Evolutionary conservation across 2,113 vertebrate species (phyloP).

Genomic region (Rhynchomys soricoides): DNA sequence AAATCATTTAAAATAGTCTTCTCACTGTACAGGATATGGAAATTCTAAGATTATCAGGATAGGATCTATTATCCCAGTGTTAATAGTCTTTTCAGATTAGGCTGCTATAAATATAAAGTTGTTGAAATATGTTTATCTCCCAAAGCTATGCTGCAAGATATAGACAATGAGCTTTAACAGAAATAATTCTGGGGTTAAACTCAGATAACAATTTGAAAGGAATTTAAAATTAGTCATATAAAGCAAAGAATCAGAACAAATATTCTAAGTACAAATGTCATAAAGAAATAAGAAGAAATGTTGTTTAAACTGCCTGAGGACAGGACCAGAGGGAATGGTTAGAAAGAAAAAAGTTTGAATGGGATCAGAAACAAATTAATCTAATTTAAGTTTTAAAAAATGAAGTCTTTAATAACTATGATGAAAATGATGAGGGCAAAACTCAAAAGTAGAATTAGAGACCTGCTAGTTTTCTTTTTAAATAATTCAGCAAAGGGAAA

Average conservation of each 20-base stretch:
- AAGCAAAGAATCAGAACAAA: background rate
- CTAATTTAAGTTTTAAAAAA: background rate
- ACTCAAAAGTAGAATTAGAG: background rate
- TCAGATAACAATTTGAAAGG: background rate
- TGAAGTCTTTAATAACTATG: background rate
- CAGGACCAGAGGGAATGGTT: background rate
- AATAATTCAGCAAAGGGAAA: background rate
- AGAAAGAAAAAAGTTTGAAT: background rate
- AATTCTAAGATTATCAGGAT: background rate
- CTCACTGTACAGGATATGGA: background rate
- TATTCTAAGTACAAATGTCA: background rate
- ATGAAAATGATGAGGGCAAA: background rate
- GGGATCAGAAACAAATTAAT: background rate
- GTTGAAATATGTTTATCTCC: background rate
- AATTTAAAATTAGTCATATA: background rate
- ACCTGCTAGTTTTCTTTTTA: background rate
- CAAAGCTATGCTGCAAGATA: background rate
- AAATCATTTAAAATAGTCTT: background rate
- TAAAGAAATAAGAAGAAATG: background rate
- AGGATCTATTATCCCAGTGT: background rate
- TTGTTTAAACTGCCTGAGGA: background rate
- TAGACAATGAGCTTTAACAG: background rate
- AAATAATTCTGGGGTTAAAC: background rate
- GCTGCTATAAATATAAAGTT: background rate
- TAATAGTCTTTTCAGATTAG: background rate